Evolutionary conservation across 1,140 invertebrate genomes (phyloP).

Genomic region (Arctopsyche grandis): DNA sequence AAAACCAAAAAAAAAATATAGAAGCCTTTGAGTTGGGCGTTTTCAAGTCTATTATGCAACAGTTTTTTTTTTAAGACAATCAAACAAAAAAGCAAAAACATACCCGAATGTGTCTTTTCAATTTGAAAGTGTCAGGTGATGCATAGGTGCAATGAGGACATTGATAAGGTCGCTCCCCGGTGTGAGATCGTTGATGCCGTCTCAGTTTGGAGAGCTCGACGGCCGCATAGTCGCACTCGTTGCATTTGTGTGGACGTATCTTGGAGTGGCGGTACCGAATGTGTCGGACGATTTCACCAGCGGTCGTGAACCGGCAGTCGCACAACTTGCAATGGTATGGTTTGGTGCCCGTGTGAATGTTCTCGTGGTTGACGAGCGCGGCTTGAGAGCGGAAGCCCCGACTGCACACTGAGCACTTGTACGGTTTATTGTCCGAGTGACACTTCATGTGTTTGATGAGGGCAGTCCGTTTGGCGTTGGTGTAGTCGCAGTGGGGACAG

Average conservation of each 20-base stretch:
- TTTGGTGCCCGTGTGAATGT: constrained; percentile 93
- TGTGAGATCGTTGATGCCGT: constrained; percentile 89
- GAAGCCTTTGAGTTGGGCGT: too few species aligned
- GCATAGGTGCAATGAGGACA: constrained; percentile 95
- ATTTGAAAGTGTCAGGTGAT: constrained; percentile 93
- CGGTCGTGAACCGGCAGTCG: constrained; percentile 87
- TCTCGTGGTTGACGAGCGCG: constrained; percentile 90
- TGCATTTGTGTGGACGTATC: constrained; percentile 90
- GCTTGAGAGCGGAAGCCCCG: constrained; percentile 85
- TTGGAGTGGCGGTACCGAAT: constrained; percentile 89
- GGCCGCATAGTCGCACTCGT: constrained; percentile 89
- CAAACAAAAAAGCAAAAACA: too few species aligned
- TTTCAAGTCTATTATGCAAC: too few species aligned
- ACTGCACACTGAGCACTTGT: constrained; percentile 91
- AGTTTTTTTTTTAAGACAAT: too few species aligned
- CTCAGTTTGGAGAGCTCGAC: constrained; percentile 90
- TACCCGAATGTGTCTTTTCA: constrained; percentile 85
- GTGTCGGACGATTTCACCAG: constrained; percentile 87
- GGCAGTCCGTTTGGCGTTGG: constrained; percentile 82
- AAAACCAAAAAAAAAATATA: too few species aligned
- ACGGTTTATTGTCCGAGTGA: constrained; percentile 89
- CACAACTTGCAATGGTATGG: constrained; percentile 86
- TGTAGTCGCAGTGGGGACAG: constrained; percentile 92
- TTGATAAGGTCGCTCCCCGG: constrained; percentile 80
- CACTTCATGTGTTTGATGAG: constrained; percentile 90